Base-by-base conservation (phyloP, 2,888 invertebrate genomes). In the Coenonympha arcania region DNA sequence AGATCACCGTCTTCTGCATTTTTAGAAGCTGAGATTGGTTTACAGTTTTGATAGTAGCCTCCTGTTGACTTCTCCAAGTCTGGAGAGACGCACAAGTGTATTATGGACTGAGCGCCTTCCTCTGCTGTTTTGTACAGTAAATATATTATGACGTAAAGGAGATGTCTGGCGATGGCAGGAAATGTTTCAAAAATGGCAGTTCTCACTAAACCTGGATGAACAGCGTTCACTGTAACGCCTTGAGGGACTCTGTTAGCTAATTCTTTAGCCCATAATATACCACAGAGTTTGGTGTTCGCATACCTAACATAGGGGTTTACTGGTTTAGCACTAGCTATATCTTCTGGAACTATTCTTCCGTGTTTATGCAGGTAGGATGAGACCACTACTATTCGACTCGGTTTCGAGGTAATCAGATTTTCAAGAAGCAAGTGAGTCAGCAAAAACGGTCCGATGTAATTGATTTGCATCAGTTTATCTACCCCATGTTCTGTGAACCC, bases 191-290 rank as follows among this genome's bases (percentile, higher is more conserved):
- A 93, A 43, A 94, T 93, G 18, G 92, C 91, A 0, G 92, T 92
- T 68, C 91, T 90, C 24, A 95, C 92, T 71, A 93, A 80, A 6
- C 96, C 96, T 0, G 95, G 96, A 77, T 95, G 95, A 41, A 95
- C 73, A 56, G 90, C 91, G 67, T 95, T 95, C 0, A 89, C 93
- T 0, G 92, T 93, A 0, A 95, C 90, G 2, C 90, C 90, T 8
- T 63, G 60, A 2, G 80, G 75, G 2, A 87, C 54, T 19, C 70
- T 65, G 28, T 73, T 77, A 0, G 76, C 73, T 11, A 88, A 65
- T 4, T 83, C 85, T 39, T 76, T 83, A 9, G 72, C 70, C 72
- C 81, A 83, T 1, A 87, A 58, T 1, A 87, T 53, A 36, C 79
- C 71, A 53, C 71, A 79, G 0, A 87, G 61, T 57, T 87, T 88